These are phyloP conservation scores for Phortica variegata DNA, from an alignment of 1,140 invertebrate species.

Conservation along the genomic window DNA sequence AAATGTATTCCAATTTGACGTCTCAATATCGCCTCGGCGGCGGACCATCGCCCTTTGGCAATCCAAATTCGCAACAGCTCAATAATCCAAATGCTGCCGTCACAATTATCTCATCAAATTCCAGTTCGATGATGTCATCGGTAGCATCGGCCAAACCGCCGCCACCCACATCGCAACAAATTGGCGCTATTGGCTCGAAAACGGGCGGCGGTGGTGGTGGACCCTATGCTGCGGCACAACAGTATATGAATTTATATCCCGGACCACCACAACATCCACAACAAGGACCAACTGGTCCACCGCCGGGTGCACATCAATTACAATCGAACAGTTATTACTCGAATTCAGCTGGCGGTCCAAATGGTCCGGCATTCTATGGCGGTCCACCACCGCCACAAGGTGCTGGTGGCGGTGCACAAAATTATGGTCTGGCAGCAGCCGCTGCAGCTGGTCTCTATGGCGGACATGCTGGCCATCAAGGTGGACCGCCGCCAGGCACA, in stretches of 20 bases:
- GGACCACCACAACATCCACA: constrained; percentile 58
- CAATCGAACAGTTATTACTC: constrained; percentile 65
- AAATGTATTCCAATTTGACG: constrained; percentile 77
- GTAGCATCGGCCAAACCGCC: constrained; percentile 71
- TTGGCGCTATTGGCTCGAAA: constrained; percentile 78
- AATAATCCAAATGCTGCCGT: constrained; percentile 76
- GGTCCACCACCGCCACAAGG: constrained; percentile 48
- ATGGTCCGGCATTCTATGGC: constrained; percentile 52
- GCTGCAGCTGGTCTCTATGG: constrained; percentile 60
- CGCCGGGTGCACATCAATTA: constrained; percentile 60
- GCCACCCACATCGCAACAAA: constrained; percentile 68
- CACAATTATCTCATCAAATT: constrained; percentile 75
- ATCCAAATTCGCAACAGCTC: constrained; percentile 65
- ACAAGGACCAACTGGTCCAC: constrained; percentile 55
- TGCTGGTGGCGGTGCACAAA: constrained; percentile 59
- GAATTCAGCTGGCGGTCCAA: constrained; percentile 60
- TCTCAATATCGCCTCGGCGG: constrained; percentile 73
- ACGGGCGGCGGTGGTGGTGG: constrained; percentile 59
- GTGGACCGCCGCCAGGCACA: constrained; percentile 37
- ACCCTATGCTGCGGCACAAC: constrained; percentile 55
- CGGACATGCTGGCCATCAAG: constrained; percentile 40
- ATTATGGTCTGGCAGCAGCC: constrained; percentile 60
- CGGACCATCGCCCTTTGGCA: constrained; percentile 59
- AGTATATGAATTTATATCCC: constrained; percentile 53
- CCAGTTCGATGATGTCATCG: constrained; percentile 85